Percentiles rank a stretch among this genome's conserved stretches.
Conservation (phyloP, 2,113 vertebrate genomes). For the Vireo altiloquus region DNA sequence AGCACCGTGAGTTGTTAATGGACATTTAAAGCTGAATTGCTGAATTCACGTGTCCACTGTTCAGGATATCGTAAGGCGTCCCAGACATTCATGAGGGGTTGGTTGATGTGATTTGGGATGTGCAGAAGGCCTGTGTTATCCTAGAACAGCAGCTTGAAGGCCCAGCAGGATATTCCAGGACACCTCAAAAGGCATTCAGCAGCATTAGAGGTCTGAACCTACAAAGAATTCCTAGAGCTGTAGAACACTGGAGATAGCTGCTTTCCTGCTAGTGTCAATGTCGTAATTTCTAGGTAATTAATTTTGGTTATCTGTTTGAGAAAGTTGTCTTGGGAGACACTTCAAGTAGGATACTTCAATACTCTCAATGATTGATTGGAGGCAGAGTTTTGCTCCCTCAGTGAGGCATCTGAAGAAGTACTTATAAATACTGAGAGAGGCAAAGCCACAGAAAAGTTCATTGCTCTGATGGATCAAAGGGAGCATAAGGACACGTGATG, state of each 20-base stretch:
- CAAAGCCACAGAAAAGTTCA: neutral
- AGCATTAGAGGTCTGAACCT: neutral
- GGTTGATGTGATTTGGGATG: neutral
- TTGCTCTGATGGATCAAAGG: neutral
- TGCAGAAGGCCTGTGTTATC: neutral
- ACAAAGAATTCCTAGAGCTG: neutral
- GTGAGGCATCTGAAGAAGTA: neutral
- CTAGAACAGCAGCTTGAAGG: neutral
- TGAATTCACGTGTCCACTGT: neutral
- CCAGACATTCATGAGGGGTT: fast-evolving
- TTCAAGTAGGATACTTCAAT: neutral
- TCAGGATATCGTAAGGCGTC: neutral
- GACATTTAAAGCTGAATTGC: neutral
- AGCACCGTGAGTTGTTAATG: neutral
- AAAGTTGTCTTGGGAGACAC: neutral
- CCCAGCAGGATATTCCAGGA: neutral
- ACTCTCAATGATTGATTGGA: neutral
- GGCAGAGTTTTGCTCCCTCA: neutral
- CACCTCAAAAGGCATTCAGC: neutral
- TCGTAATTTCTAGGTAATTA: neutral
- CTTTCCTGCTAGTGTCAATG: neutral
- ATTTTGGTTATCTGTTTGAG: neutral
- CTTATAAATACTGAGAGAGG: neutral
- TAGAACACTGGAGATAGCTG: neutral
- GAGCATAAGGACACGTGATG: neutral